Evolutionary conservation across 2,113 vertebrate genomes (phyloP).

Genomic region (Rattus rattus): DNA sequence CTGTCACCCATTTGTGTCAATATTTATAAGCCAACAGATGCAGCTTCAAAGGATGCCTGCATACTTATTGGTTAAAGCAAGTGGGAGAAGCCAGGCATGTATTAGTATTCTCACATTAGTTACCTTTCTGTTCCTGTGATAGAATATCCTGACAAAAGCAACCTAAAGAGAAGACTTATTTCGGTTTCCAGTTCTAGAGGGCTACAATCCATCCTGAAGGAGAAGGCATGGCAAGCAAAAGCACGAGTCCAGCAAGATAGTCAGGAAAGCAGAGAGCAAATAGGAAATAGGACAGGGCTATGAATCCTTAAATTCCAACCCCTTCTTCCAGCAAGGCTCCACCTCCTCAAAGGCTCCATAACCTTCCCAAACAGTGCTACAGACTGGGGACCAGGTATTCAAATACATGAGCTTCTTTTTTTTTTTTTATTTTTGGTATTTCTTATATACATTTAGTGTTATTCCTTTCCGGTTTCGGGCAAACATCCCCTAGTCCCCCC

Average conservation of each 20-base stretch:
- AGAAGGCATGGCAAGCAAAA: no score
- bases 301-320: not conserved
- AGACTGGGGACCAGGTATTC: not conserved
- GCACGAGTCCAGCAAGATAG: not conserved
- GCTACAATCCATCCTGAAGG: not conserved
- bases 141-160: not conserved
- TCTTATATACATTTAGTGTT: no score
- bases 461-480: no score
- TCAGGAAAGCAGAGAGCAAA: not conserved
- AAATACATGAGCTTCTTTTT: not conserved
- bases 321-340: not conserved
- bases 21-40: slow-evolving; percentile 53
- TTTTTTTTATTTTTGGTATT: no score
- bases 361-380: not conserved
- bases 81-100: not conserved
- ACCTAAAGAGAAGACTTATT: not conserved
- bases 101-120: not conserved
- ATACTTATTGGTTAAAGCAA: not conserved
- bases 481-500: no score
- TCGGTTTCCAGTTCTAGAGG: not conserved
- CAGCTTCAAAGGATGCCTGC: not conserved
- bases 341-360: not conserved
- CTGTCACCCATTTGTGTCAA: slow-evolving; percentile 6
- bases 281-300: not conserved
- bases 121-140: not conserved